Base-by-base conservation (phyloP, 2,888 invertebrate genomes). In the Helleia helle region DNA sequence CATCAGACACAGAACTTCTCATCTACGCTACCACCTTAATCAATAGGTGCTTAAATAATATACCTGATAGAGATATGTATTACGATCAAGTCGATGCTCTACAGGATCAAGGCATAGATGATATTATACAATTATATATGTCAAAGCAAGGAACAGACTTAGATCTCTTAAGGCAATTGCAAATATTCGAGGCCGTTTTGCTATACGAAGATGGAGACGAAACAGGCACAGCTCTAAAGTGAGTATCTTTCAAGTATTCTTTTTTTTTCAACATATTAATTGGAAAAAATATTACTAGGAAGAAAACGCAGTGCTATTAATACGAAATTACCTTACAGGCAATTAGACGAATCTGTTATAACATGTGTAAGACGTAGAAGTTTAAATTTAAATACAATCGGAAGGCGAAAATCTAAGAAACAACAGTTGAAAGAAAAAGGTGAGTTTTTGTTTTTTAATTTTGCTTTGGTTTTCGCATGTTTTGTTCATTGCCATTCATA, bases 1-100 rank as follows among this genome's bases (percentile, higher is more conserved):
- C 95, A n/a, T 93, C 95, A 0, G 99, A 99, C 71, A 94, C 96
- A 2, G 99, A 99, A 75, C 88, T 99, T 13, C 87, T 98, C 5
- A 95, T 97, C 56, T 98, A 96, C 71, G 97, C 97, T 12, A 97
- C 96, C 64, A 98, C 97, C 11, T 88, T 99, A 42, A 92, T 99
- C 57, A 99, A 99, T 76, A 95, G 96, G 81, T 95, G 96, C 36
- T 81, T 98, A 25, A 96, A 95, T 62, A 96, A 96, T 24, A 89
- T 97, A 39, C 94, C 95, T 1, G 97, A 97, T 74, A 95, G 96
- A 75, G 97, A 99, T 67, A 93, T 94, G 13, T 99, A 97, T 76
- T 99, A 98, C 65, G 98, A 99, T 71, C 95, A 99, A 65, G 95
- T 97, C 2, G 99, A 99, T 77, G 90, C 93, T 13, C 83, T 99